phyloP scores from a whole-genome alignment of 2,113 vertebrate species.

The Sturnus vulgaris region DNA sequence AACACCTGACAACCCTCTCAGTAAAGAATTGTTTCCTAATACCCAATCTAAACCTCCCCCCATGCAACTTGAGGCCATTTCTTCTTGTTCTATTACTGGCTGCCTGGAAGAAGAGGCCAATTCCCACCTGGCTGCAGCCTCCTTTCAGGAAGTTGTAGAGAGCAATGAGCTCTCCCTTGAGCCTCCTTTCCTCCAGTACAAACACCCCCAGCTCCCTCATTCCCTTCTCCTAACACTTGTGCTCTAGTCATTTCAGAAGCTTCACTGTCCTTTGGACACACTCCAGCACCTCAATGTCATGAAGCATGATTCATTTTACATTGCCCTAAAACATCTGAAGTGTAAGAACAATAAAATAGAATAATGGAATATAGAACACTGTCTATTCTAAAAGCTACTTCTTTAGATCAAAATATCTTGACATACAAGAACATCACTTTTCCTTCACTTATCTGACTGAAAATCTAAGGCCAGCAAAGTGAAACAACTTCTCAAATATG shows the following conservation, averaged over 20 bases:
- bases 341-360: neutral
- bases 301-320: neutral
- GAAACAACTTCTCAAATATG: neutral
- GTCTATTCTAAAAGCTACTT: neutral
- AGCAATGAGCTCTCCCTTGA: neutral
- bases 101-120: neutral
- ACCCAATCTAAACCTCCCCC: neutral
- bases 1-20: neutral
- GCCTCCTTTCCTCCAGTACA: neutral
- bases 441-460: neutral
- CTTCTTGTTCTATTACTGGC: neutral
- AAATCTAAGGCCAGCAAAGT: neutral
- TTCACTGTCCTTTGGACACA: neutral
- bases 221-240: neutral
- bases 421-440: neutral
- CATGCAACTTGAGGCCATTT: accelerated
- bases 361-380: neutral
- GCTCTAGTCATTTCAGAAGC: neutral
- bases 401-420: neutral
- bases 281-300: neutral
- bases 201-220: neutral
- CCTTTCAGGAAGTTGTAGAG: neutral
- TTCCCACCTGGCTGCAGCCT: neutral
- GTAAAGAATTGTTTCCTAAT: neutral
- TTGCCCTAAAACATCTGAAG: neutral